Conservation (phyloP, 2,888 invertebrate species). For the Dryobota labecula region DNA sequence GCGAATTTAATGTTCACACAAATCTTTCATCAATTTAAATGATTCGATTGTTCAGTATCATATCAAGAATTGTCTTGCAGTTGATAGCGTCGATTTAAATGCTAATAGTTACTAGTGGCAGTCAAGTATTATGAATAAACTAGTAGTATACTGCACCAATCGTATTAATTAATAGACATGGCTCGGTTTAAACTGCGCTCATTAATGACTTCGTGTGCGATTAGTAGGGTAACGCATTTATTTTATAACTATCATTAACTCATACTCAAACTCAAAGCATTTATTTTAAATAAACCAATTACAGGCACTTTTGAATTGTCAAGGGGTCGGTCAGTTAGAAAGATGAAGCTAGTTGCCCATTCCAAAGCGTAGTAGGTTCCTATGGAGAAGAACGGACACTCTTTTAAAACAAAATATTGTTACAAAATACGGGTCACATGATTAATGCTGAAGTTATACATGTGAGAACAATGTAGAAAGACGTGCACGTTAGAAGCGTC, state of each 20-base stretch:
- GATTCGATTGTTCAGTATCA: slow-evolving; percentile 3
- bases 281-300: too few species aligned
- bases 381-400: too few species aligned
- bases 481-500: too few species aligned
- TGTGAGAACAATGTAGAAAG: too few species aligned
- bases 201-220: neutral
- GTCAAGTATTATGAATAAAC: neutral
- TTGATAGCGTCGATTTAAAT: neutral
- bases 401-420: too few species aligned
- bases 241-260: neutral
- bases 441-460: too few species aligned
- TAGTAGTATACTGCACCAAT: neutral
- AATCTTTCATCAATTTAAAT: neutral
- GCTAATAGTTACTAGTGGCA: neutral
- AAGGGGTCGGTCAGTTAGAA: too few species aligned
- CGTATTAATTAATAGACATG: slow-evolving; percentile 2
- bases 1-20: neutral
- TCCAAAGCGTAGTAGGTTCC: too few species aligned
- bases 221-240: neutral
- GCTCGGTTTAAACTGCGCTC: neutral
- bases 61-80: neutral
- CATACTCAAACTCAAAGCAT: too few species aligned
- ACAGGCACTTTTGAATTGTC: too few species aligned
- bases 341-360: too few species aligned
- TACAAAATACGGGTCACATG: too few species aligned